Percentiles rank a stretch among this genome's conserved stretches.
Evolutionary conservation across 2,113 vertebrate species (phyloP).

Genomic region (Rana temporaria): DNA sequence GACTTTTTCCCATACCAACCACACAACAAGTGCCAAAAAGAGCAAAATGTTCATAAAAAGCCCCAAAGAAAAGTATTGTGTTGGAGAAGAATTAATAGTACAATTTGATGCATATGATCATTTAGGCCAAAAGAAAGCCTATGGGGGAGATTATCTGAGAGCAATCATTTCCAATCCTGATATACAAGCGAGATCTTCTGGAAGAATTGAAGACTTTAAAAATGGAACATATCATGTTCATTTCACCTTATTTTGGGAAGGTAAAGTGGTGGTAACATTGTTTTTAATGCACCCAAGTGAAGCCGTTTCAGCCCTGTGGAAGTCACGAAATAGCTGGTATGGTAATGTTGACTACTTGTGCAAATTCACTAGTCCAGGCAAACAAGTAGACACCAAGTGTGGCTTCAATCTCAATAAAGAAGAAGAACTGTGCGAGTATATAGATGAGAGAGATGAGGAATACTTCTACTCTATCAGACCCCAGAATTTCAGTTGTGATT

Average conservation of each 20-base stretch:
- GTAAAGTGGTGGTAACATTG: not conserved
- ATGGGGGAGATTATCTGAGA: not conserved
- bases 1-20: not conserved
- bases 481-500: conserved; percentile 35
- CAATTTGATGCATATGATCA: not conserved
- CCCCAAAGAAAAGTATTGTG: not conserved
- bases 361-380: not conserved
- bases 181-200: not conserved
- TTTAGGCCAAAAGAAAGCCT: not conserved
- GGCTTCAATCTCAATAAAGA: not conserved
- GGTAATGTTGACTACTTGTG: conserved; percentile 14
- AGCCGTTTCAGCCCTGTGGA: not conserved
- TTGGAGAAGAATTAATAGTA: not conserved
- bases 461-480: conserved; percentile 57
- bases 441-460: conserved; percentile 58
- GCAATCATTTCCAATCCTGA: conserved; percentile 11
- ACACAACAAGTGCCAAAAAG: not conserved
- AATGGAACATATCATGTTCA: not conserved
- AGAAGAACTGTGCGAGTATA: conserved; percentile 56
- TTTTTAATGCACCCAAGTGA: not conserved
- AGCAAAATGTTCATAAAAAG: not conserved
- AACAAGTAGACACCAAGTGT: not conserved
- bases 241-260: conserved; percentile 16
- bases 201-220: not conserved
- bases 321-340: not conserved